Evolutionary conservation across 2,113 vertebrate species (phyloP).

Genomic region (Indicator maculatus): DNA sequence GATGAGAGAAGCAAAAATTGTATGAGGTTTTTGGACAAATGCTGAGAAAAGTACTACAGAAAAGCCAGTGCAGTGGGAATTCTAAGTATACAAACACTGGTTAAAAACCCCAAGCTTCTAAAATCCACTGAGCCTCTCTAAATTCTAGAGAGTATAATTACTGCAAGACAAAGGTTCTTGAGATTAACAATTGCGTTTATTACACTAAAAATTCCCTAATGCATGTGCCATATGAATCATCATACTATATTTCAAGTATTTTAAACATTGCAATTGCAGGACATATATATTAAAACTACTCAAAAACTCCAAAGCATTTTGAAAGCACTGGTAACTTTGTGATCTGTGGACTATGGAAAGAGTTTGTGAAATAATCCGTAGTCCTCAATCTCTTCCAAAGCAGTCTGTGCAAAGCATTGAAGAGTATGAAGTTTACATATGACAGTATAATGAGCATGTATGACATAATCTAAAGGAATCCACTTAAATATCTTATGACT

Average conservation of each 20-base stretch:
- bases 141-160: neutral
- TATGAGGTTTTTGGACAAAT: constrained; percentile 20
- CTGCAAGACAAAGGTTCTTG: neutral
- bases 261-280: neutral
- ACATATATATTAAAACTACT: neutral
- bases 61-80: neutral
- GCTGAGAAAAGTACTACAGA: constrained; percentile 33
- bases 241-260: neutral
- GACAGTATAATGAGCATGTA: neutral
- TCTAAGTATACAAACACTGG: neutral
- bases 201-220: neutral
- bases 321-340: neutral
- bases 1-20: constrained; percentile 6
- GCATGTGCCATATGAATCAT: neutral
- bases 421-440: neutral
- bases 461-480: neutral
- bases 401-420: neutral
- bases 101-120: constrained; percentile 18
- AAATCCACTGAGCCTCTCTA: neutral
- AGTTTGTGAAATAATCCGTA: neutral
- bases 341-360: neutral
- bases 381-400: neutral
- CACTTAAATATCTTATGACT: neutral
- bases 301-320: neutral
- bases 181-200: neutral